Percentiles rank a stretch among this genome's conserved stretches.
phyloP scores from a whole-genome alignment of 2,888 invertebrate genomes.

The Molanna angustata region DNA sequence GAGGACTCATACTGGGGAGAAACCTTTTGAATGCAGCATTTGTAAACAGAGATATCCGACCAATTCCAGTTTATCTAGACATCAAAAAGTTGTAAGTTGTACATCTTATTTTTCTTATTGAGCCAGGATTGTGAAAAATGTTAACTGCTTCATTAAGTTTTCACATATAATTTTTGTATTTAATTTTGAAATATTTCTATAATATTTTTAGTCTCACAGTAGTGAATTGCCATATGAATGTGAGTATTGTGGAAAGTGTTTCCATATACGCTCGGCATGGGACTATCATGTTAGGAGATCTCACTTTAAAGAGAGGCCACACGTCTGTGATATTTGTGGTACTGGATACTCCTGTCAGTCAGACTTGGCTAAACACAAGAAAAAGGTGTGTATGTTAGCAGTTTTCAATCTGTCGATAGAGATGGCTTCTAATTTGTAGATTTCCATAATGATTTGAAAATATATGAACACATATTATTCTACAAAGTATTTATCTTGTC shows the following conservation, averaged over 20 bases:
- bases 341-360: conserved; percentile 18
- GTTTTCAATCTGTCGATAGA: not conserved
- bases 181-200: not conserved
- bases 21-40: conserved; percentile 45
- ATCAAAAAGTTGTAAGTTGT: conserved; percentile 47
- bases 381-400: conserved; percentile 11
- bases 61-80: conserved; percentile 49
- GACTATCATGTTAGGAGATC: conserved; percentile 20
- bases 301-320: conserved; percentile 22
- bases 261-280: conserved; percentile 25
- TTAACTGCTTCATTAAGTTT: not conserved
- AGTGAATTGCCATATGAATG: conserved; percentile 13
- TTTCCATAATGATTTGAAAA: not conserved
- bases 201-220: conserved; percentile 21
- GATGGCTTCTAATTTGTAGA: not conserved
- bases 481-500: no score
- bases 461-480: not conserved
- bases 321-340: conserved; percentile 15
- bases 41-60: conserved; percentile 48
- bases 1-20: conserved; percentile 48
- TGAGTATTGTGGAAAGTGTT: conserved; percentile 13
- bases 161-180: not conserved
- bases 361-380: conserved; percentile 19
- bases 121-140: not conserved
- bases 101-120: not conserved